A percentile compares a stretch with the other conserved stretches of the same genome.
Conservation (phyloP, 2,888 invertebrate species). For the Eristalis arbustorum region DNA sequence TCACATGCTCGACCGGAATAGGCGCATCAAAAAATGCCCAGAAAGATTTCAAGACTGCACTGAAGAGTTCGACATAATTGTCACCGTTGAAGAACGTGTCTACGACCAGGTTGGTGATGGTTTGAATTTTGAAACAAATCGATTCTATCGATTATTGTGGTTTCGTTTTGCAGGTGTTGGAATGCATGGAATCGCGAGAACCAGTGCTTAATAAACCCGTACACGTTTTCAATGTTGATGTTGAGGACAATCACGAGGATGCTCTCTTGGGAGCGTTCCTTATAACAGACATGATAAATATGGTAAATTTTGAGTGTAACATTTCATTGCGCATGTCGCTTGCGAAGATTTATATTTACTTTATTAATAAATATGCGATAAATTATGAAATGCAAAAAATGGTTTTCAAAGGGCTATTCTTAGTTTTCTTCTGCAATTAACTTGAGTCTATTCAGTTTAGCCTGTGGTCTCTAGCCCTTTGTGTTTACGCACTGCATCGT, state of each 20-base stretch:
- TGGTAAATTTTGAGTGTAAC: conserved; percentile 82
- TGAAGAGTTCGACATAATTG: conserved; percentile 96
- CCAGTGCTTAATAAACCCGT: conserved; percentile 92
- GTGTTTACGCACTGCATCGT: neutral
- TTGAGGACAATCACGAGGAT: conserved; percentile 99
- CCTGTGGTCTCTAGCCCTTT: neutral
- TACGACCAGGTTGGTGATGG: conserved; percentile 88
- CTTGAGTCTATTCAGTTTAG: neutral
- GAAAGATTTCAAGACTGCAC: conserved; percentile 95
- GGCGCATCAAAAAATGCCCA: conserved; percentile 95
- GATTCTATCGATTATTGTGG: neutral
- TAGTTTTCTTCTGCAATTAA: neutral
- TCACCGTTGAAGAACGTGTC: conserved; percentile 98
- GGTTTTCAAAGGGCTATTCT: conserved; percentile 12
- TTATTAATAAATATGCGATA: conserved; percentile 27
- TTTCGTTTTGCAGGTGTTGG: conserved; percentile 87
- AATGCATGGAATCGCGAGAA: conserved; percentile 92
- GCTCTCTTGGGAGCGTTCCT: conserved; percentile 99
- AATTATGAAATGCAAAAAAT: conserved; percentile 10
- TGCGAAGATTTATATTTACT: conserved; percentile 25
- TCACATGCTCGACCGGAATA: conserved; percentile 98
- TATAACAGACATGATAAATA: conserved; percentile 96
- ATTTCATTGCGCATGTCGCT: conserved; percentile 1
- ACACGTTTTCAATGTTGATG: conserved; percentile 98
- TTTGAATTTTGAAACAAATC: neutral